Evolutionary conservation across 2,113 vertebrate species (phyloP).

Genomic region (Halichoerus grypus): DNA sequence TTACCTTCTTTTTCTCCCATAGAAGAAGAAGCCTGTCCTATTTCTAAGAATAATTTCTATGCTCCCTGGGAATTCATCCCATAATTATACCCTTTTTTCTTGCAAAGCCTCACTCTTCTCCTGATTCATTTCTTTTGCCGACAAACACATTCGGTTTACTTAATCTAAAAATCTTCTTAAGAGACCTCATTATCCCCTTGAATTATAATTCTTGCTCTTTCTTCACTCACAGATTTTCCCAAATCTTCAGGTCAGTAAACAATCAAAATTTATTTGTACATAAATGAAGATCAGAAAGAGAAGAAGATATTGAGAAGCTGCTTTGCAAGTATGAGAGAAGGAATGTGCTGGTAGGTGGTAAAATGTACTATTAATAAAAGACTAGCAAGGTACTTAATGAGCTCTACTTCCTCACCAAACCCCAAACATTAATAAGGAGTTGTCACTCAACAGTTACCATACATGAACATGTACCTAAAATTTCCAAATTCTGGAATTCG

Average conservation of each 20-base stretch:
- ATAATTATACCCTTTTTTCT: neutral
- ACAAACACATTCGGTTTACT: neutral
- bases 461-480: neutral
- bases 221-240: neutral
- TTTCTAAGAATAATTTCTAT: neutral
- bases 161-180: neutral
- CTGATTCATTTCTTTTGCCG: neutral
- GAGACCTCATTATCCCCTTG: neutral
- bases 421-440: neutral
- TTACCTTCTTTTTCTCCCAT: neutral
- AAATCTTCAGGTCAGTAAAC: constrained; percentile 2
- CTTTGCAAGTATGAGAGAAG: neutral
- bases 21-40: neutral
- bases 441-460: neutral
- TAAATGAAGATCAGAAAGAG: neutral
- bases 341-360: neutral
- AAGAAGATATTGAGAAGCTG: neutral
- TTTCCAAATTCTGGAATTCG: neutral
- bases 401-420: neutral
- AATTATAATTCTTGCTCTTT: neutral
- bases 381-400: neutral
- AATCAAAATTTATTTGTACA: neutral
- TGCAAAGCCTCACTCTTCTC: neutral
- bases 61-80: neutral
- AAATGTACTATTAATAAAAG: neutral